Conservation (phyloP, 1,140 invertebrate genomes). For the Polyergus mexicanus region DNA sequence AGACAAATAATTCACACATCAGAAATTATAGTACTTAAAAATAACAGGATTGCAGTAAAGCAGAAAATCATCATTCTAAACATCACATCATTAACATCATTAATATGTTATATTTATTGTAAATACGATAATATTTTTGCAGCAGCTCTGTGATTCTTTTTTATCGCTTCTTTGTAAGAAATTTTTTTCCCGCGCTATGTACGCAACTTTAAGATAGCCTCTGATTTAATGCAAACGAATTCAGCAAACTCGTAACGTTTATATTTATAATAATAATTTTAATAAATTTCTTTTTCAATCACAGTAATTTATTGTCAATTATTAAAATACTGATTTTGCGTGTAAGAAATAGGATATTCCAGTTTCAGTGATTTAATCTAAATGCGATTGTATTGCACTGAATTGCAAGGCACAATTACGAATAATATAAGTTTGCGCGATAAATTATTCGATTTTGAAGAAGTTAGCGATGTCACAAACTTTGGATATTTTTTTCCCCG, state of each 20-base stretch:
- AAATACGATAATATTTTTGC: constrained; percentile 52
- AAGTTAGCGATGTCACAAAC: background rate
- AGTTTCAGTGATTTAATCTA: background rate
- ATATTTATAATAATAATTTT: constrained; percentile 33
- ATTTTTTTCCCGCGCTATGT: constrained; percentile 4
- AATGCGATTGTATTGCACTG: constrained; percentile 9
- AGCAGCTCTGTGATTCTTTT: constrained; percentile 1
- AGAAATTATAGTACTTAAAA: constrained; percentile 42
- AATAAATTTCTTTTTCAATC: constrained; percentile 33
- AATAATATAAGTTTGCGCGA: constrained; percentile 15
- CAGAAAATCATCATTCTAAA: constrained; percentile 21
- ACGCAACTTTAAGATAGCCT: background rate
- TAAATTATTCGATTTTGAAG: constrained; percentile 41
- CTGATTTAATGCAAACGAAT: constrained; percentile 4
- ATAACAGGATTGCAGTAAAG: constrained; percentile 38
- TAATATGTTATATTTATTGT: constrained; percentile 53
- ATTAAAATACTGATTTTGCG: constrained; percentile 27
- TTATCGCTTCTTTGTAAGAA: constrained; percentile 23
- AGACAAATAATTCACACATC: background rate
- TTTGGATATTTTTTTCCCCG: constrained; percentile 30
- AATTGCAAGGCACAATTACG: constrained; percentile 16
- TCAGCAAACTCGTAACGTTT: constrained; percentile 7
- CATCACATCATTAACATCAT: constrained; percentile 26
- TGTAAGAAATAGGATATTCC: background rate
- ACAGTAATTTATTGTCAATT: constrained; percentile 42